Base-by-base conservation (phyloP, 2,113 vertebrate species). In the Bujurquina vittata region DNA sequence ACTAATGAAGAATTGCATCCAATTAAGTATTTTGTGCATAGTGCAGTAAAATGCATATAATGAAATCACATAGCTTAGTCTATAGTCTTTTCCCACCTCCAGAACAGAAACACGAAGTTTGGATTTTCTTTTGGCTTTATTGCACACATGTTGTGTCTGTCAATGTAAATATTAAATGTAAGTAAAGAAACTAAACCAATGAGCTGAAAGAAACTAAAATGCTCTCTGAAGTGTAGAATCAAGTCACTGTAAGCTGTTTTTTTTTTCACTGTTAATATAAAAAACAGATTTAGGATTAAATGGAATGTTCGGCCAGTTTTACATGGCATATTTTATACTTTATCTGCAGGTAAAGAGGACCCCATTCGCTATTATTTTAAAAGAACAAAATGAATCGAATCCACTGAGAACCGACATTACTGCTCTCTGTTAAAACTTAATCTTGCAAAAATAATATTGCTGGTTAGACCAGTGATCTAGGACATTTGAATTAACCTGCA, bases 401-500 rank as follows among this genome's bases (percentile, higher is more conserved):
- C 23, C 63, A 35, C 31, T 22, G 57, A 60, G 23, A 56, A 17
- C 57, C 10, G n/a, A 43, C 7, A 58, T 15, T 59, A 22, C 1
- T 77, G 17, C 59, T 3, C 17, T 69, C 67, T 54, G 55, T 79
- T 79, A 65, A 35, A 87, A 75, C 29, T 17, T 35, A n/a, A 22
- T 69, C 23, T 60, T 4, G 7, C 46, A 40, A 57, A 33, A 85
- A 59, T 83, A 52, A 52, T 40, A 75, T 69, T 57, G 29, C 35
- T 29, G 23, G 35, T 77, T 60, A 75, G 14, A 49, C 18, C 52
- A 17, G 3, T 79, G 46, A 33, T 73, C 61, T 76, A 11, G 4
- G 52, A 59, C 31, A 46, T 75, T 81, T 75, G 65, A 75, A 54
- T 3, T 79, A 74, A 83, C 77, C 85, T 61, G 60, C 22, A 80